phyloP scores from a whole-genome alignment of 2,113 vertebrate species.

The Neotoma lepida region DNA sequence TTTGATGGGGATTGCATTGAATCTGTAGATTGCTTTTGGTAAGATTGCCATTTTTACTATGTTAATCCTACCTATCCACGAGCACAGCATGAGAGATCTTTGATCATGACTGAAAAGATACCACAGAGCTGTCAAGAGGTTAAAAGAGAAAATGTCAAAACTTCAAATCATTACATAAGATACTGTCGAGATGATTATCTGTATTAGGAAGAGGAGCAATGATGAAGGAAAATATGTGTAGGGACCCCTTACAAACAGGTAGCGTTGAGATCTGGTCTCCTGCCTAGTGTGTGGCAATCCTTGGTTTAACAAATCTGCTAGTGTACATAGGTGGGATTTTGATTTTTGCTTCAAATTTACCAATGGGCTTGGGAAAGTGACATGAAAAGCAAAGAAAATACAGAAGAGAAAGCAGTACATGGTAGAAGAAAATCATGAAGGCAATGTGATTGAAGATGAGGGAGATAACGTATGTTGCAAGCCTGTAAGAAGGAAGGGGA shows the following conservation, averaged over 20 bases:
- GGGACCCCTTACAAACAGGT: not conserved
- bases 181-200: not conserved
- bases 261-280: not conserved
- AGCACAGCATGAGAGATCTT: too few species aligned
- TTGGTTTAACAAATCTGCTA: not conserved
- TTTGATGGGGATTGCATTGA: too few species aligned
- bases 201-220: not conserved
- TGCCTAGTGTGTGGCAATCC: fast-evolving
- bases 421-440: not conserved
- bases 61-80: too few species aligned
- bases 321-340: not conserved
- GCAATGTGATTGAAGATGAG: not conserved
- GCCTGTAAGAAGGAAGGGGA: not conserved
- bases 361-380: not conserved
- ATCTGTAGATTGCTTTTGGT: too few species aligned
- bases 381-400: not conserved
- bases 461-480: not conserved
- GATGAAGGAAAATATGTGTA: not conserved
- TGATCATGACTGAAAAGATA: not conserved
- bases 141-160: not conserved
- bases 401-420: not conserved
- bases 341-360: not conserved
- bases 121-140: not conserved
- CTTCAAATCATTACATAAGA: not conserved
- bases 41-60: too few species aligned